Percentiles rank a stretch among this genome's conserved stretches.
Conservation (phyloP, 2,113 vertebrate species). For the Onychostoma macrolepis region DNA sequence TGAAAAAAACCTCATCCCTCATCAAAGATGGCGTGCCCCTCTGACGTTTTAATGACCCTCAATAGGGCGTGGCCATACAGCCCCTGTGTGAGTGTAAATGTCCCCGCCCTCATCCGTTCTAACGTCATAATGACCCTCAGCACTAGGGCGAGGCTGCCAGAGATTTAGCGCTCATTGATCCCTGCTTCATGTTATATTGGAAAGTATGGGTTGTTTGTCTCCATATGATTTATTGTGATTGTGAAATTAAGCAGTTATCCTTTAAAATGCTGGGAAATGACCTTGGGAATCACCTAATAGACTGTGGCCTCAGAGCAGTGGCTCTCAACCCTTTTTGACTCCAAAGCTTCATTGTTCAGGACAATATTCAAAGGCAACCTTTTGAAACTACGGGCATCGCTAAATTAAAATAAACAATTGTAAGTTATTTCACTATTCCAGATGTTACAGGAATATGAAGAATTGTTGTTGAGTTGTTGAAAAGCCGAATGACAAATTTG, state of each 20-base stretch:
- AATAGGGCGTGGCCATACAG: conserved; percentile 24
- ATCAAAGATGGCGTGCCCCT: conserved; percentile 43
- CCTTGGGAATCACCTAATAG: neutral
- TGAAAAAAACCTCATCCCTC: conserved; percentile 20
- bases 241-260: neutral
- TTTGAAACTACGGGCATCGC: neutral
- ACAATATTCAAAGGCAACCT: neutral
- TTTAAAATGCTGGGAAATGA: neutral
- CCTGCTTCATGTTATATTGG: neutral
- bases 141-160: conserved; percentile 9
- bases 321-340: neutral
- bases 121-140: conserved; percentile 9
- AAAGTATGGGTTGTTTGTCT: neutral
- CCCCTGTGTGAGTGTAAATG: neutral
- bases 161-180: neutral
- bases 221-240: neutral
- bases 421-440: neutral
- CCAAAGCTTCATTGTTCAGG: neutral
- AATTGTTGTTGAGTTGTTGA: neutral
- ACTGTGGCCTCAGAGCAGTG: neutral
- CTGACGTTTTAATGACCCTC: conserved; percentile 43
- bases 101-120: conserved; percentile 5
- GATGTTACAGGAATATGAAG: neutral
- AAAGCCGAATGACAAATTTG: neutral
- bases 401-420: neutral